Conservation (phyloP, 2,797 vertebrate species). For the Gymnodraco acuticeps region DNA sequence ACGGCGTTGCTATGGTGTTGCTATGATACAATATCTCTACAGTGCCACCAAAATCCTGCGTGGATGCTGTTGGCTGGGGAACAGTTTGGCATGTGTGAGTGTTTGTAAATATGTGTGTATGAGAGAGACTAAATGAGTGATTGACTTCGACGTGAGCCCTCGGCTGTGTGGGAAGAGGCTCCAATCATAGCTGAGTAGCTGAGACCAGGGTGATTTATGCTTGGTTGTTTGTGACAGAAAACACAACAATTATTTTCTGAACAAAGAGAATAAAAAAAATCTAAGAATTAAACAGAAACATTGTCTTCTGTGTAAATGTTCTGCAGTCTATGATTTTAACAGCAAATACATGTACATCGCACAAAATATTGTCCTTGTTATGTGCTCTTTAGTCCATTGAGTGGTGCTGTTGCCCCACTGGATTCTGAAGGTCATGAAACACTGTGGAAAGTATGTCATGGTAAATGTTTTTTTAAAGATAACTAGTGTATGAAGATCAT, state of each 20-base stretch:
- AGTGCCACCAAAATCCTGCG: slow-evolving; percentile 60
- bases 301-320: slow-evolving; percentile 12
- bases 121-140: slow-evolving; percentile 34
- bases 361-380: slow-evolving; percentile 1
- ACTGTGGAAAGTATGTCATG: slow-evolving; percentile 48
- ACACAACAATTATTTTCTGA: slow-evolving; percentile 62
- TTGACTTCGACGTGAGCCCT: slow-evolving; percentile 64
- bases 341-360: not conserved
- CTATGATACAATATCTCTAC: slow-evolving; percentile 73
- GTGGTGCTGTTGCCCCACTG: slow-evolving; percentile 66
- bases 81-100: slow-evolving; percentile 9
- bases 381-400: slow-evolving; percentile 48
- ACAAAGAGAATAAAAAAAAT: slow-evolving; percentile 63
- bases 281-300: slow-evolving; percentile 27
- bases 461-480: slow-evolving; percentile 51
- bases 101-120: slow-evolving; percentile 44
- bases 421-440: slow-evolving; percentile 61
- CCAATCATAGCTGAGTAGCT: slow-evolving; percentile 59
- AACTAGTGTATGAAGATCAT: slow-evolving; percentile 52
- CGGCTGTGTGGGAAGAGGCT: slow-evolving; percentile 54
- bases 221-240: slow-evolving; percentile 66
- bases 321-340: not conserved
- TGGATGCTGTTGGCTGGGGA: slow-evolving; percentile 54
- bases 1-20: slow-evolving; percentile 77
- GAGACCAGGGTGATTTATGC: slow-evolving; percentile 55